Evolutionary conservation across 2,888 invertebrate species (phyloP).

Genomic region (Scaptomyza flava): DNA sequence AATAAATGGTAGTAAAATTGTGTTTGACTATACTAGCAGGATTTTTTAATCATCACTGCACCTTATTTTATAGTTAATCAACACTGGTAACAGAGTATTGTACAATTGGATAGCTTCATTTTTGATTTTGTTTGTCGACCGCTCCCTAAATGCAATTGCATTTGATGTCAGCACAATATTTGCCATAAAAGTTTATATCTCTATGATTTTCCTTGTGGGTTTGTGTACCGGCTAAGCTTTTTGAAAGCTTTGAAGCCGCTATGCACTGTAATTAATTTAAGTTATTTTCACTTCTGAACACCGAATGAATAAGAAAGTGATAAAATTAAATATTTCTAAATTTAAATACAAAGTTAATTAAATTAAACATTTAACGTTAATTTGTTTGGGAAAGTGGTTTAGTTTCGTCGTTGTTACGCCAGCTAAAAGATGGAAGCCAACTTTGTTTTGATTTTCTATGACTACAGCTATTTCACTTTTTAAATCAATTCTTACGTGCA

Average conservation of each 20-base stretch:
- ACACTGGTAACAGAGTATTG: not conserved
- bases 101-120: not conserved
- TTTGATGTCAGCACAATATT: not conserved
- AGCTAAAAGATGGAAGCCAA: too few species aligned
- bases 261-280: slow-evolving; percentile 9
- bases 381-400: too few species aligned
- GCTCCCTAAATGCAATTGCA: not conserved
- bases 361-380: too few species aligned
- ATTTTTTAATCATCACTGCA: too few species aligned
- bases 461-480: not conserved
- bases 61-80: not conserved
- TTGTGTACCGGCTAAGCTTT: slow-evolving; percentile 36
- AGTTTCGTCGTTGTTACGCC: too few species aligned
- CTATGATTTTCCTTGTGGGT: slow-evolving; percentile 9
- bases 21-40: too few species aligned
- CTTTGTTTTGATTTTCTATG: too few species aligned
- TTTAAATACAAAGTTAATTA: too few species aligned
- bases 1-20: not conserved
- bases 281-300: not conserved
- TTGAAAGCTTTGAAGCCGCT: slow-evolving; percentile 14
- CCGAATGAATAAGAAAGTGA: not conserved
- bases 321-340: not conserved
- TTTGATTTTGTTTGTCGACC: not conserved
- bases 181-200: not conserved
- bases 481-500: slow-evolving; percentile 79